These are phyloP conservation scores for Pseudorasbora parva DNA, from an alignment of 2,113 vertebrate genomes.

Conservation along the genomic window DNA sequence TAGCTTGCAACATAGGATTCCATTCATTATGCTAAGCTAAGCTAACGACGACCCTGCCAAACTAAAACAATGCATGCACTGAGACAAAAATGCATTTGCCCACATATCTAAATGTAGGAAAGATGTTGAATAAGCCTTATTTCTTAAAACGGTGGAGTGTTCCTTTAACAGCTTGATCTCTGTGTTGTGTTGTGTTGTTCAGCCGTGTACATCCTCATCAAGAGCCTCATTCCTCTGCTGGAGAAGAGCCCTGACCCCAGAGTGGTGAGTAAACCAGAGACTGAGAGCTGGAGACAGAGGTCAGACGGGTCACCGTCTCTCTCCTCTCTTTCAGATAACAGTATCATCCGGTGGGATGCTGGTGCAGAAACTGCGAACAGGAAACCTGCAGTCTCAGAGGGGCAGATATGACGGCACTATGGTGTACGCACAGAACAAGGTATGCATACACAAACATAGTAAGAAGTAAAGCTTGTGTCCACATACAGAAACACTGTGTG, in stretches of 20 bases:
- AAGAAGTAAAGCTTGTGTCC: background rate
- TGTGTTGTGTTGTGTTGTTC: background rate
- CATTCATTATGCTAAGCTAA: no score
- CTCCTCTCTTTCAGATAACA: slow-evolving; percentile 68
- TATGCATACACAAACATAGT: slow-evolving; percentile 42
- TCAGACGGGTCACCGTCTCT: background rate
- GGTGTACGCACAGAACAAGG: slow-evolving; percentile 83
- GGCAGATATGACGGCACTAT: slow-evolving; percentile 78
- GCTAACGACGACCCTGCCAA: no score
- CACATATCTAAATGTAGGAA: no score
- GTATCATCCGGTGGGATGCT: slow-evolving; percentile 81
- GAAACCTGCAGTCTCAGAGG: slow-evolving; percentile 78
- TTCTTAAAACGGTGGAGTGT: no score
- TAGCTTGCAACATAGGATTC: no score
- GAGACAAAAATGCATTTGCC: no score
- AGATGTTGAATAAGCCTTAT: no score
- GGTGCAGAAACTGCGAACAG: slow-evolving; percentile 79
- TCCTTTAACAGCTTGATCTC: no score
- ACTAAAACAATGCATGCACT: no score
- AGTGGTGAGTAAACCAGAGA: slow-evolving; percentile 72
- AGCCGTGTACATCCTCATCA: slow-evolving; percentile 80
- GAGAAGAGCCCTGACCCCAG: slow-evolving; percentile 79
- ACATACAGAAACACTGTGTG: background rate
- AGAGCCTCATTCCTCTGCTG: slow-evolving; percentile 76
- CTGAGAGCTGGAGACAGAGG: background rate